A percentile compares a stretch with the other conserved stretches of the same genome.
Evolutionary conservation across 2,888 invertebrate genomes (phyloP).

Genomic region (Sthenelais limicola): DNA sequence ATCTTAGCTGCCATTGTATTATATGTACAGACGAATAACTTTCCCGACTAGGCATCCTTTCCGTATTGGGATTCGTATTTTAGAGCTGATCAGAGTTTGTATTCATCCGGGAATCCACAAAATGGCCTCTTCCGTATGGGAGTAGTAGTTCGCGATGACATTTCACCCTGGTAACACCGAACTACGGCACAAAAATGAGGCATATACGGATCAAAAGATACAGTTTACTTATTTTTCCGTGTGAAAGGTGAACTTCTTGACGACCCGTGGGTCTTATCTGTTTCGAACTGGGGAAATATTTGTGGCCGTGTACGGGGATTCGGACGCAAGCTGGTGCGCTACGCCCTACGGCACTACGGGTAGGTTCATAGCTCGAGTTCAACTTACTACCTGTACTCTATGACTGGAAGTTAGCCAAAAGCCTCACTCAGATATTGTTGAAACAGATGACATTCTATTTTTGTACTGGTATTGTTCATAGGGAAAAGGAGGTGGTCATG

Average conservation of each 20-base stretch:
- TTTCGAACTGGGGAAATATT: slow-evolving; percentile 32
- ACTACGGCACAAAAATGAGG: slow-evolving; percentile 30
- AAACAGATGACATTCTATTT: background rate
- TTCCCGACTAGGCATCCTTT: too few species aligned
- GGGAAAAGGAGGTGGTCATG: too few species aligned
- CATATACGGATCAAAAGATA: slow-evolving; percentile 28
- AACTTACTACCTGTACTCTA: slow-evolving; percentile 32
- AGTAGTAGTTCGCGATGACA: slow-evolving; percentile 32
- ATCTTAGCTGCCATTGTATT: too few species aligned
- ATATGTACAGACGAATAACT: too few species aligned
- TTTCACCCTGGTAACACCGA: slow-evolving; percentile 33
- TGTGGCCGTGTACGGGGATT: slow-evolving; percentile 18
- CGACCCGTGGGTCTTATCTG: slow-evolving; percentile 26
- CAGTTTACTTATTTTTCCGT: slow-evolving; percentile 18
- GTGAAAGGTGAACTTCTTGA: slow-evolving; percentile 26
- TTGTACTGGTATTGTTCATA: too few species aligned
- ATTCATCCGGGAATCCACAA: slow-evolving; percentile 36
- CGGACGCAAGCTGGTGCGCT: slow-evolving; percentile 21
- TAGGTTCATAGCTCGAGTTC: slow-evolving; percentile 25
- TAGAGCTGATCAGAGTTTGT: slow-evolving; percentile 5
- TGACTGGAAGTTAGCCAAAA: slow-evolving; percentile 4
- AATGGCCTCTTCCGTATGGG: slow-evolving; percentile 36
- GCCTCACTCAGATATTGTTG: slow-evolving; percentile 1
- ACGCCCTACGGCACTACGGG: slow-evolving; percentile 28
- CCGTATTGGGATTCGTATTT: slow-evolving; percentile 2